A percentile compares a stretch with the other conserved stretches of the same genome.
phyloP scores from a whole-genome alignment of 2,113 vertebrate species.

The Pristiophorus japonicus region DNA sequence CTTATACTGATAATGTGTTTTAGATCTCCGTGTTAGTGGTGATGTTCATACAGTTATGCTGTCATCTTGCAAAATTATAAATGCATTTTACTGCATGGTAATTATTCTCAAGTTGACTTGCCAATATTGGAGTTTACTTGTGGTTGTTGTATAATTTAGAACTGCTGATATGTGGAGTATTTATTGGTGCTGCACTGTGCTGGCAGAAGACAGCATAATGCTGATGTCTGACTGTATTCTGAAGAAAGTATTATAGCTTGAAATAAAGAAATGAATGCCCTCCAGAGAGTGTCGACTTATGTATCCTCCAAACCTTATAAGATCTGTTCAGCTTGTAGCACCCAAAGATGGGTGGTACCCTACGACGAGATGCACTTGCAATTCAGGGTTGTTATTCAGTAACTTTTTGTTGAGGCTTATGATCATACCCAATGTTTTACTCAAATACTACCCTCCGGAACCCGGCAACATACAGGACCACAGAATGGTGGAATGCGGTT shows the following conservation, averaged over 20 bases:
- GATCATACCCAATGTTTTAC: not conserved
- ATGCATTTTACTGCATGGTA: not conserved
- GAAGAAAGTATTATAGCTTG: not conserved
- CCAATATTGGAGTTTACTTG: not conserved
- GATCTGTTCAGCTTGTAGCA: not conserved
- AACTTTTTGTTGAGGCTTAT: not conserved
- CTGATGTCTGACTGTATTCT: not conserved
- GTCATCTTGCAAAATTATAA: not conserved
- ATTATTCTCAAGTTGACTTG: not conserved
- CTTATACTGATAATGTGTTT: slow-evolving; percentile 6
- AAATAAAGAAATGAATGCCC: too few relatives aligned
- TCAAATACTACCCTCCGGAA: not conserved
- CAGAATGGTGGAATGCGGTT: not conserved
- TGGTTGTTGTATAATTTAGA: not conserved
- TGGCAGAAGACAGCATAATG: not conserved
- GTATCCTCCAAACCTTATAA: not conserved
- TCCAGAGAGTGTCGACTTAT: not conserved
- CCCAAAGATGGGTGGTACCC: not conserved
- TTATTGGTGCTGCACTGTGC: not conserved
- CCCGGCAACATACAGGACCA: too few relatives aligned
- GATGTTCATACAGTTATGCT: not conserved
- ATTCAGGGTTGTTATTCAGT: not conserved
- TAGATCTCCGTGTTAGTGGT: not conserved
- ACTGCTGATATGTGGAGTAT: not conserved
- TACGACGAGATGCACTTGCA: not conserved